Percentiles rank a stretch among this genome's conserved stretches.
Evolutionary conservation across 2,888 invertebrate genomes (phyloP).

Genomic region (Mimumesa dahlbomi): DNA sequence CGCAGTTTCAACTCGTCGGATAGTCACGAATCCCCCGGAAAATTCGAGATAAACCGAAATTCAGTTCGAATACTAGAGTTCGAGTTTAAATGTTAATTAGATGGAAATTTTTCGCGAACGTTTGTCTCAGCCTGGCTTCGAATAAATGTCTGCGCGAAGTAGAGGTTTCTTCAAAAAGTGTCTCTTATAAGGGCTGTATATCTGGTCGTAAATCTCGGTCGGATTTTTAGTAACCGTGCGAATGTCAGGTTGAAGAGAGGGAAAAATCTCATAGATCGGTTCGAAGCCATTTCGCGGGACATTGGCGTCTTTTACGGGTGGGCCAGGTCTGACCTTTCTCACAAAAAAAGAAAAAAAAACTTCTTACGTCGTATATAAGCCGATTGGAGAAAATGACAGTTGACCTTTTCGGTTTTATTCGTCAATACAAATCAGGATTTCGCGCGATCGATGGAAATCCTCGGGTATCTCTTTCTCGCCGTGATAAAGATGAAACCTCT

Average conservation of each 20-base stretch:
- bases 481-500: no score
- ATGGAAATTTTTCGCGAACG: no score
- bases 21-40: no score
- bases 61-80: no score
- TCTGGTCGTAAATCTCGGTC: slow-evolving; percentile 21
- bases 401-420: background rate
- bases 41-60: no score
- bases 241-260: slow-evolving; percentile 5
- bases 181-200: no score
- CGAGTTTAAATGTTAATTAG: no score
- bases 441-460: background rate
- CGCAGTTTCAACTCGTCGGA: no score
- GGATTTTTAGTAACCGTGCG: slow-evolving; percentile 14
- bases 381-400: slow-evolving; percentile 5
- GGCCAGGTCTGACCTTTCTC: slow-evolving; percentile 24
- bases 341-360: no score
- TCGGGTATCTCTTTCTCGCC: background rate
- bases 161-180: no score
- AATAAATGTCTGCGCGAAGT: no score
- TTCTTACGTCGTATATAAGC: slow-evolving; percentile 9
- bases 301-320: slow-evolving; percentile 33
- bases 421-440: slow-evolving; percentile 32
- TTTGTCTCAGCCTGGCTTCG: no score
- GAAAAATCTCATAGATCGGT: slow-evolving; percentile 27
- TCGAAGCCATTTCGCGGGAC: slow-evolving; percentile 29